Percentiles rank a stretch among this genome's conserved stretches.
Conservation (phyloP, 2,888 invertebrate genomes). For the Saturnia japonica region DNA sequence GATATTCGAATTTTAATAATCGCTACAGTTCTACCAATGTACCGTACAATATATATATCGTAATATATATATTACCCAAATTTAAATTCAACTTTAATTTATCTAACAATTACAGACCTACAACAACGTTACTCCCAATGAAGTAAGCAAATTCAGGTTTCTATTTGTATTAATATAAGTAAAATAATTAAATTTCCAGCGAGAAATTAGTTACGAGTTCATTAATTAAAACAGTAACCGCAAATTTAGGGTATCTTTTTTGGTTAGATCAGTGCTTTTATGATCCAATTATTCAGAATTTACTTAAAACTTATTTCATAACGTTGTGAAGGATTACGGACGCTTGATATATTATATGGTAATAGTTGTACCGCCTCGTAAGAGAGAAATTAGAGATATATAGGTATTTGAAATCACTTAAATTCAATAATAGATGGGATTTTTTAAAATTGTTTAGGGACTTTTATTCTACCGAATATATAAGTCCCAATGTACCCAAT, state of each 20-base stretch:
- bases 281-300: background rate
- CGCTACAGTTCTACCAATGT: background rate
- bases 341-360: too few relatives aligned
- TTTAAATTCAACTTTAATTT: conserved; percentile 10
- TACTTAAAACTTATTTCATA: background rate
- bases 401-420: background rate
- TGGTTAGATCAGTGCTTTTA: background rate
- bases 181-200: background rate
- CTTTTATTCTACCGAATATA: too few relatives aligned
- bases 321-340: too few relatives aligned
- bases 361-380: too few relatives aligned
- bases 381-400: background rate
- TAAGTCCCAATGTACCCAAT: too few relatives aligned
- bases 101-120: background rate
- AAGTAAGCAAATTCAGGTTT: background rate
- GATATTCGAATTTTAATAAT: too few relatives aligned
- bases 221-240: background rate
- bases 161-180: background rate
- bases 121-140: background rate
- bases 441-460: too few relatives aligned
- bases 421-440: too few relatives aligned
- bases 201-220: background rate
- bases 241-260: background rate
- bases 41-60: background rate
- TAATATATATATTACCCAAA: background rate